Percentiles rank a stretch among this genome's conserved stretches.
These are phyloP conservation scores for Dendrolimus kikuchii DNA, from an alignment of 1,140 invertebrate genomes.

Conservation along the genomic window DNA sequence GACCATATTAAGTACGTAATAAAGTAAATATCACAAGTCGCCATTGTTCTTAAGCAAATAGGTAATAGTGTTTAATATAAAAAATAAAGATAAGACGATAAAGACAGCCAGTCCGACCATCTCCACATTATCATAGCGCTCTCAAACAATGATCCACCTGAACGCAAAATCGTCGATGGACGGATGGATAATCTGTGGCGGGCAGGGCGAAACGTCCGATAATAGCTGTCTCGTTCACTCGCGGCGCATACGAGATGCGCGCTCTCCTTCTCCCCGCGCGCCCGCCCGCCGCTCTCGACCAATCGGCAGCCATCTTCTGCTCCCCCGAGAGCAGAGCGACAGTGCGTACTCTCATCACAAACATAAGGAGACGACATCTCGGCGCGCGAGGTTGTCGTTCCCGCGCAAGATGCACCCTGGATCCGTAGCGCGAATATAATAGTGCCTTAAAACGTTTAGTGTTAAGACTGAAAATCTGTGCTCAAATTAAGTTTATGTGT, in stretches of 20 bases:
- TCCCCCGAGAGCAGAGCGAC: slow-evolving; percentile 70
- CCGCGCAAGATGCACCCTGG: slow-evolving; percentile 46
- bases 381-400: slow-evolving; percentile 61
- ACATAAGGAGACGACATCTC: slow-evolving; percentile 69
- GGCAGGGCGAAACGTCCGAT: slow-evolving; percentile 54
- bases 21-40: slow-evolving; percentile 7
- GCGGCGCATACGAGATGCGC: slow-evolving; percentile 45
- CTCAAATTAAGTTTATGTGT: slow-evolving; percentile 47
- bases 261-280: slow-evolving; percentile 58
- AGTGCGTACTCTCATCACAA: slow-evolving; percentile 69
- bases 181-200: slow-evolving; percentile 16
- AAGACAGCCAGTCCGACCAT: slow-evolving; percentile 42
- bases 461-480: slow-evolving; percentile 52
- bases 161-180: slow-evolving; percentile 12
- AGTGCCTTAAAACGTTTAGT: slow-evolving; percentile 2
- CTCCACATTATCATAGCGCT: slow-evolving; percentile 62
- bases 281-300: slow-evolving; percentile 55
- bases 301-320: slow-evolving; percentile 67
- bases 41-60: slow-evolving; percentile 10
- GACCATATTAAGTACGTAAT: not conserved
- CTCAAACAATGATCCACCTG: slow-evolving; percentile 57
- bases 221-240: slow-evolving; percentile 54
- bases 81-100: slow-evolving; percentile 27
- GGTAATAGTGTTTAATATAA: slow-evolving; percentile 7
- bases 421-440: slow-evolving; percentile 28